These are phyloP conservation scores for Fragum whitleyi DNA, from an alignment of 2,888 invertebrate species.

Conservation along the genomic window DNA sequence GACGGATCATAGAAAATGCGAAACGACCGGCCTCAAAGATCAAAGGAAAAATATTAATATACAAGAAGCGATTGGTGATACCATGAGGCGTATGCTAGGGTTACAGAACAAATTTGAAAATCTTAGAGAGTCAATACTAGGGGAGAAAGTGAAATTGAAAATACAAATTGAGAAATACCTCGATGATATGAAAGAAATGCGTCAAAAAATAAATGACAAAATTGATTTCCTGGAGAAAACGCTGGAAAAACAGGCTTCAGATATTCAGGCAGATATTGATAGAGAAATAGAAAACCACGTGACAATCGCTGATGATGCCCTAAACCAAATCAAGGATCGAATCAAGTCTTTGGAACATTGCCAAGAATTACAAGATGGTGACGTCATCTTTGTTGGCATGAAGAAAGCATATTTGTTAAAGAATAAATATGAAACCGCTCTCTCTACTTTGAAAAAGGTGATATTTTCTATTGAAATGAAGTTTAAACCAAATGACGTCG, in stretches of 20 bases:
- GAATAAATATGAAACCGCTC: not conserved
- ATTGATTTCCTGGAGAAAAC: not conserved
- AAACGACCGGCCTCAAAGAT: not conserved
- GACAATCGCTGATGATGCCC: not conserved
- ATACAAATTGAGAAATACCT: not conserved
- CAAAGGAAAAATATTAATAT: not conserved
- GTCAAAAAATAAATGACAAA: not conserved
- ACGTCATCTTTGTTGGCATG: not conserved
- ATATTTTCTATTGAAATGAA: no score
- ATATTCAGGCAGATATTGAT: not conserved
- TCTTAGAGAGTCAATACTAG: not conserved
- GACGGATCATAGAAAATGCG: not conserved
- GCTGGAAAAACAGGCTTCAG: not conserved
- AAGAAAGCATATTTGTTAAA: not conserved
- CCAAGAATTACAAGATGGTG: not conserved
- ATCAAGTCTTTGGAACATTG: not conserved
- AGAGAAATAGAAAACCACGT: not conserved
- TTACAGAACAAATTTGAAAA: not conserved
- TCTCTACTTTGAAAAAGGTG: no score
- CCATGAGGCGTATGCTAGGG: not conserved
- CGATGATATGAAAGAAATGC: not conserved
- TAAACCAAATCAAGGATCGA: not conserved
- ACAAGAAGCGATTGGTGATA: not conserved
- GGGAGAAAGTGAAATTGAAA: not conserved
- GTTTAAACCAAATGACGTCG: conserved; percentile 2